Evolutionary conservation across 2,888 invertebrate genomes (phyloP), one percentile per base, ranked within the genome.

Genomic region (Drosophila villosipedis): DNA sequence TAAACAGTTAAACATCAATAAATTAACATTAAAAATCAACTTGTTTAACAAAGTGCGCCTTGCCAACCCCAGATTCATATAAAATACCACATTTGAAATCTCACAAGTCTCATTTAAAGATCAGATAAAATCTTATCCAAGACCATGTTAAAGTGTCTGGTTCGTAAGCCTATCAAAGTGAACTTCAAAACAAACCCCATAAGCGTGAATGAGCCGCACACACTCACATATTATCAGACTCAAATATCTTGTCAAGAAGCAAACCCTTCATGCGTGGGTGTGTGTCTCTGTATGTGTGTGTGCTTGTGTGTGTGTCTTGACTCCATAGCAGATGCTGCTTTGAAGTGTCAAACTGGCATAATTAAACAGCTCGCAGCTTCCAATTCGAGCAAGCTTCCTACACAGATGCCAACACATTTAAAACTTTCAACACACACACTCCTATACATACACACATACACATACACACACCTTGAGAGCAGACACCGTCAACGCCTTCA

Each of bases 341-440:
- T 91, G 91, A 90, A 92, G 91, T 91, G 91, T 91, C 91, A 91
- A 84, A 83, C 79, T 82, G 91, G 91, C 90, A 91, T 91, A 91
- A 86, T 90, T 91, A 90, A 89, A 80, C 83, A 77, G 84, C 73
- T 82, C 73, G 64, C 75, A 76, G 82, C 73, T 47, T 50, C 52
- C 63, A 59, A 55, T 41, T 53, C 22, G 47, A 67, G 54, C 66
- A 50, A 14, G 35, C 62, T 19, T 25, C 14, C 37, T 33, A 31
- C 52, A n/a, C 52, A 59, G 54, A 47, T 60, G 54, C 50, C 53
- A 49, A 68, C 59, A 70, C 64, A 64, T 60, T 62, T 47, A 55
- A 72, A 76, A 74, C 67, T 75, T 75, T 69, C 25, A 55, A 39
- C 54, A 66, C 47, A 73, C 64, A 43, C 60, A 6, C 30, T 30